These are phyloP conservation scores for Tipula lateralis DNA, from an alignment of 2,888 invertebrate species.

Conservation along the genomic window DNA sequence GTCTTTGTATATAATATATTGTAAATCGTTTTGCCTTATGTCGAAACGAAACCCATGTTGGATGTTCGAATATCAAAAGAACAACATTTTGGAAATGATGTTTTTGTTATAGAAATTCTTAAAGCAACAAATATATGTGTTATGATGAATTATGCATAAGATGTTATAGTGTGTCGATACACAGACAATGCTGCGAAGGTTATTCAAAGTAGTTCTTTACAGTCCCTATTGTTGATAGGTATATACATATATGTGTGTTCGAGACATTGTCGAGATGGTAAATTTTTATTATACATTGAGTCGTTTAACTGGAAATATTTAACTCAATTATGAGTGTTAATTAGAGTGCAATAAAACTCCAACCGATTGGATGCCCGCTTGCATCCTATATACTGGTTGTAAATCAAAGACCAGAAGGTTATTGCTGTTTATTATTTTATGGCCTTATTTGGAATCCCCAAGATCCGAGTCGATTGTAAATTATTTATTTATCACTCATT, in stretches of 20 bases:
- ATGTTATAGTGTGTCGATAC: background rate
- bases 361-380: background rate
- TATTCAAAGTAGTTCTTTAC: constrained; percentile 24
- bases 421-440: background rate
- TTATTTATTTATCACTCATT: too few species aligned
- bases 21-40: background rate
- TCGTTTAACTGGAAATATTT: background rate
- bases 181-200: background rate
- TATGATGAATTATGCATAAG: constrained; percentile 24
- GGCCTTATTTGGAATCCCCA: too few species aligned
- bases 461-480: too few species aligned
- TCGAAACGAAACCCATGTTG: background rate
- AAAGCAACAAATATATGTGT: background rate
- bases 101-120: background rate
- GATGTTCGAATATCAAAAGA: background rate
- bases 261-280: background rate
- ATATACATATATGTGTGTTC: background rate
- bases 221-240: background rate
- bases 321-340: background rate
- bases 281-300: background rate
- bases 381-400: too few species aligned
- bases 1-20: background rate
- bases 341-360: background rate
- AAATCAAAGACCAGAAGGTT: background rate
- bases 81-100: background rate